Evolutionary conservation across 2,113 vertebrate species (phyloP).

Genomic region (Lepus americanus): DNA sequence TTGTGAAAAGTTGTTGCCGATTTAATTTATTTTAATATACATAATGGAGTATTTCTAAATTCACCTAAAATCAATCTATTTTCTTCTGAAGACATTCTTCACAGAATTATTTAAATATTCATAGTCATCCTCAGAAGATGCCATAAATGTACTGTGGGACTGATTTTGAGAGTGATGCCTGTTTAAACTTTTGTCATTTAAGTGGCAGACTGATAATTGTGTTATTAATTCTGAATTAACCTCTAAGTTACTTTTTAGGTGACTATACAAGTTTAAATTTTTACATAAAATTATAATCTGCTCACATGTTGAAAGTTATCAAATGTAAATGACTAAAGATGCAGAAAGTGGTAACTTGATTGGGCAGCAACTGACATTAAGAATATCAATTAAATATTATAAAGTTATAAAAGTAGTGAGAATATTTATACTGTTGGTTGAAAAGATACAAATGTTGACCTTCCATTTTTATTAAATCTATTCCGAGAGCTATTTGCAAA

Average conservation of each 20-base stretch:
- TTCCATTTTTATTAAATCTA: conserved; percentile 73
- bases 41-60: not conserved
- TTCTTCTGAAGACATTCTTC: not conserved
- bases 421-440: conserved; percentile 60
- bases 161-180: not conserved
- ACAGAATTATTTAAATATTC: not conserved
- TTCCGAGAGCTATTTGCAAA: conserved; percentile 82
- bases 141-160: not conserved
- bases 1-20: not conserved
- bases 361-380: conserved; percentile 17
- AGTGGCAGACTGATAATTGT: not conserved
- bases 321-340: not conserved
- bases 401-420: conserved; percentile 62
- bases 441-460: conserved; percentile 71
- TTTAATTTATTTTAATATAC: not conserved
- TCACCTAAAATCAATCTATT: not conserved
- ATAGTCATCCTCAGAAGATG: not conserved
- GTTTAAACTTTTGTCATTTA: not conserved
- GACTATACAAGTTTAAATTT: not conserved
- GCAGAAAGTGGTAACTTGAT: not conserved
- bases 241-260: conserved; percentile 21
- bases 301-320: not conserved
- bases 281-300: not conserved
- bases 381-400: conserved; percentile 40
- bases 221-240: not conserved